Evolutionary conservation across 2,113 vertebrate genomes (phyloP).

Genomic region (Leucosticte australis): DNA sequence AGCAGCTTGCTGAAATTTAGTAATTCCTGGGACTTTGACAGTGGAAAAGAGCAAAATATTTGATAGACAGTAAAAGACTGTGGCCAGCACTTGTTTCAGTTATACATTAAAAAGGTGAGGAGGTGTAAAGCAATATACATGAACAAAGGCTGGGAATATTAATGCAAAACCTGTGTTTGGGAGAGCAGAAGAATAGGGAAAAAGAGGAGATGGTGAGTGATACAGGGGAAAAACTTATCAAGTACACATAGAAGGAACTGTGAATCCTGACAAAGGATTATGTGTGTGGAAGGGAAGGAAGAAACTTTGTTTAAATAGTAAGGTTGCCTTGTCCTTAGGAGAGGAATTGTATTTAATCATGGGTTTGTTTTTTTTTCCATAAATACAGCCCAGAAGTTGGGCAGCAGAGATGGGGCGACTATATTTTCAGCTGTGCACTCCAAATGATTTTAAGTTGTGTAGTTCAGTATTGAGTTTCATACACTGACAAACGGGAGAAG

Average conservation of each 20-base stretch:
- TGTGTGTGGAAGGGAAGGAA: neutral
- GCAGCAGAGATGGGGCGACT: neutral
- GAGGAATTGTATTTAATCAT: neutral
- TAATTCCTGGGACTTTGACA: neutral
- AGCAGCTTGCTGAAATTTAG: neutral
- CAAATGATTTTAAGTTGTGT: neutral
- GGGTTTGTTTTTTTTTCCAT: neutral
- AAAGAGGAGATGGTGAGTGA: neutral
- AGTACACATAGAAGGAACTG: neutral
- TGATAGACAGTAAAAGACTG: neutral
- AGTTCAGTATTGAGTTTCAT: neutral
- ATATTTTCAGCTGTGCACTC: neutral
- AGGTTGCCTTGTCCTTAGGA: neutral
- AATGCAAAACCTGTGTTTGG: neutral
- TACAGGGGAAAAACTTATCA: neutral
- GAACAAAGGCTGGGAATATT: neutral
- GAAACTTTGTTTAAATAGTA: neutral
- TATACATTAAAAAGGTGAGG: neutral
- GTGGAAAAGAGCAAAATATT: neutral
- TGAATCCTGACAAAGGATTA: neutral
- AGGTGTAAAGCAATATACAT: neutral
- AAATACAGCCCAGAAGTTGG: neutral
- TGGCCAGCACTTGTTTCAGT: neutral
- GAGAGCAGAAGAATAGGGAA: neutral
- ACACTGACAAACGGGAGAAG: neutral